Evolutionary conservation across 2,113 vertebrate species (phyloP).

Genomic region (Saguinus imperator): DNA sequence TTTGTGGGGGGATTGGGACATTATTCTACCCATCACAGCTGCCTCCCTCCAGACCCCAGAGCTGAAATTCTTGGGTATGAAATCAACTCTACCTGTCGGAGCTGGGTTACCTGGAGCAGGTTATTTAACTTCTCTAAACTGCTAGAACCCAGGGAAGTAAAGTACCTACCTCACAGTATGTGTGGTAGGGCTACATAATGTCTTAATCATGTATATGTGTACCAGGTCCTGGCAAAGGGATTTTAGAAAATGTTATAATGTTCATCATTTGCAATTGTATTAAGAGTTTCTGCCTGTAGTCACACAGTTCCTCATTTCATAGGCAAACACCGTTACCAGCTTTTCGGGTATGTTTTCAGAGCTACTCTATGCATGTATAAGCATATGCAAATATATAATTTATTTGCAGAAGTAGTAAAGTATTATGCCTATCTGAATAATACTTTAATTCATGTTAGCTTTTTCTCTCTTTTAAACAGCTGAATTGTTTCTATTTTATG

Average conservation of each 20-base stretch:
- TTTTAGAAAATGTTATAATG: neutral
- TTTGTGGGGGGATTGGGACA: neutral
- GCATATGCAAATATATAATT: neutral
- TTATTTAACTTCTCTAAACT: neutral
- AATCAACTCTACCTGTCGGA: fast-evolving
- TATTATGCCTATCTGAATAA: neutral
- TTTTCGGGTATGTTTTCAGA: neutral
- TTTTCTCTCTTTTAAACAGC: neutral
- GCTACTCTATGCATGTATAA: neutral
- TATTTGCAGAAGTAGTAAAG: neutral
- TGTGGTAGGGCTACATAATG: neutral
- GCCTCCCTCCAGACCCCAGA: neutral
- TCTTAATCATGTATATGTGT: neutral
- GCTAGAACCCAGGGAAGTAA: neutral
- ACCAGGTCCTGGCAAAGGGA: neutral
- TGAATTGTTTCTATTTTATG: neutral
- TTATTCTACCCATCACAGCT: fast-evolving
- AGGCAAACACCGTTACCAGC: no score
- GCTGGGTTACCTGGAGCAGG: neutral
- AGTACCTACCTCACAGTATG: neutral
- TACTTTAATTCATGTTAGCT: neutral
- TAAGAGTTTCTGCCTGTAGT: neutral
- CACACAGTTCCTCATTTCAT: neutral
- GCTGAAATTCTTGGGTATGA: neutral
- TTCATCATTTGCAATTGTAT: neutral